Evolutionary conservation across 2,888 invertebrate species (phyloP).

Genomic region (Thymelicus lineola): DNA sequence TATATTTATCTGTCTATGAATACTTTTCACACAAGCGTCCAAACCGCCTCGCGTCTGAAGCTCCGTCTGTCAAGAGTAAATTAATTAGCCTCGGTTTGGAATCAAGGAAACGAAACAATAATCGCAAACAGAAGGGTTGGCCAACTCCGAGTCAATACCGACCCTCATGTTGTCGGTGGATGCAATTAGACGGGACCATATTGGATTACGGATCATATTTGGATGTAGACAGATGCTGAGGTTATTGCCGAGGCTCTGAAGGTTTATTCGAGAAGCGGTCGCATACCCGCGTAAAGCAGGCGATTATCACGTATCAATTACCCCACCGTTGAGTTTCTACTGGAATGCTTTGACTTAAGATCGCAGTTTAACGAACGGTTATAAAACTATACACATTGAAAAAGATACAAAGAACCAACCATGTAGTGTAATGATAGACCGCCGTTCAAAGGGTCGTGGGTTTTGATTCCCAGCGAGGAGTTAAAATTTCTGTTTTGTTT

Average conservation of each 20-base stretch:
- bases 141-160: constrained; percentile 72
- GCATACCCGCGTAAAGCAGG: not conserved
- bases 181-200: constrained; percentile 59
- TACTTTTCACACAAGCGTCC: not conserved
- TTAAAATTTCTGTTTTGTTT: no score
- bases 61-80: constrained; percentile 57
- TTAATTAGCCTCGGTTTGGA: constrained; percentile 72
- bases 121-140: constrained; percentile 77
- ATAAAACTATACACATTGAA: no score
- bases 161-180: constrained; percentile 66
- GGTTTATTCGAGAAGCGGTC: not conserved
- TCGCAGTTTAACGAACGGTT: no score
- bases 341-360: no score
- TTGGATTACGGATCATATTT: constrained; percentile 43
- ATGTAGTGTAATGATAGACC: no score
- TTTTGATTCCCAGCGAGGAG: no score
- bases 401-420: no score
- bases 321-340: no score
- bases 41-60: constrained; percentile 13
- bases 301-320: no score
- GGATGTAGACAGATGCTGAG: constrained; percentile 42
- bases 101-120: constrained; percentile 82
- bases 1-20: no score
- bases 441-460: no score
- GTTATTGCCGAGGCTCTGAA: constrained; percentile 14